phyloP scores from a whole-genome alignment of 1,140 invertebrate genomes.

The Heterodera schachtii region DNA sequence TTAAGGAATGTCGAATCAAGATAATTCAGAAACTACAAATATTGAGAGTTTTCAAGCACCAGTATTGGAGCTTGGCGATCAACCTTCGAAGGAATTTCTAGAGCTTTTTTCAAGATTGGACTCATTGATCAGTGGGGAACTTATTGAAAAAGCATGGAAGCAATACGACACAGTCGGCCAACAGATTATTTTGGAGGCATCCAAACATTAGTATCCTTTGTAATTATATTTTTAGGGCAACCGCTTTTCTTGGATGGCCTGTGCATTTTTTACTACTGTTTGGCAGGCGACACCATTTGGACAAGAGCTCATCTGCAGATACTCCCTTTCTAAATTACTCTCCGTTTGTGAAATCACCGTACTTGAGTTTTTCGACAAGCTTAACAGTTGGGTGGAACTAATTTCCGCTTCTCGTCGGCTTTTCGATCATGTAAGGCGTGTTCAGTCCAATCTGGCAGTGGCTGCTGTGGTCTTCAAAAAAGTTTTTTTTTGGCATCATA shows the following conservation, averaged over 20 bases:
- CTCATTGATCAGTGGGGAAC: constrained; percentile 48
- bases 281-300: constrained; percentile 57
- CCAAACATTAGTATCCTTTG: background rate
- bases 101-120: constrained; percentile 48
- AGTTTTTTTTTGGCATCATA: background rate
- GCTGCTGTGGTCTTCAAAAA: constrained; percentile 91
- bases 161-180: constrained; percentile 51
- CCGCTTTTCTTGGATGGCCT: constrained; percentile 51
- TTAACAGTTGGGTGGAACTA: constrained; percentile 94
- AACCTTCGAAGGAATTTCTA: constrained; percentile 42
- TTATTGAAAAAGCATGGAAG: constrained; percentile 53
- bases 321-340: constrained; percentile 45
- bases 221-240: constrained; percentile 50
- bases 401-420: constrained; percentile 82
- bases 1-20: background rate
- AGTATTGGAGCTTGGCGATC: constrained; percentile 27
- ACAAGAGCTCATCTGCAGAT: constrained; percentile 49
- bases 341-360: constrained; percentile 71
- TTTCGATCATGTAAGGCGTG: constrained; percentile 78
- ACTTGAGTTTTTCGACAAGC: constrained; percentile 92
- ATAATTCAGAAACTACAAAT: background rate
- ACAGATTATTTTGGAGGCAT: constrained; percentile 49
- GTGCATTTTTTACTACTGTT: constrained; percentile 52
- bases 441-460: constrained; percentile 90
- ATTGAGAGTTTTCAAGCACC: constrained; percentile 1